Evolutionary conservation across 1,140 invertebrate species (phyloP).

Genomic region (Aricia agestis): DNA sequence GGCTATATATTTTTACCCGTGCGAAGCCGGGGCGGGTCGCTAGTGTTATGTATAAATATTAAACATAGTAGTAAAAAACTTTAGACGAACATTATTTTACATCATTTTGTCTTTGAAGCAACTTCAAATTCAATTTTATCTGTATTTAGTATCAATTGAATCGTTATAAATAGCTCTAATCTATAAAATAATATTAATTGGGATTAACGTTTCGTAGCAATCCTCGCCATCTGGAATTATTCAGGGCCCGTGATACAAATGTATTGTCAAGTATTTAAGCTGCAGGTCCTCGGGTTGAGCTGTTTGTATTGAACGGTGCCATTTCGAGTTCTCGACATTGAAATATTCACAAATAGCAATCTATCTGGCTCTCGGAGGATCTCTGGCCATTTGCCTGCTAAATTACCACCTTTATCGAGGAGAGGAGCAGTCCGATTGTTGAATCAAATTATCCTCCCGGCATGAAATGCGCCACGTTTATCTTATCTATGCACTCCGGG

Average conservation of each 20-base stretch:
- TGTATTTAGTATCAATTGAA: background rate
- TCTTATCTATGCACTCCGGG: background rate
- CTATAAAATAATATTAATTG: background rate
- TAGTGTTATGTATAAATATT: too few relatives aligned
- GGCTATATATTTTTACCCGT: too few relatives aligned
- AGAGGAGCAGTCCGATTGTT: constrained; percentile 34
- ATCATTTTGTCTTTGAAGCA: too few relatives aligned
- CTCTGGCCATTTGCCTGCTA: constrained; percentile 59
- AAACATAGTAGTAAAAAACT: too few relatives aligned
- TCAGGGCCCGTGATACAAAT: background rate
- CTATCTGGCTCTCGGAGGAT: constrained; percentile 57
- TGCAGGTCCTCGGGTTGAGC: background rate
- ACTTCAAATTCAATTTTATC: background rate
- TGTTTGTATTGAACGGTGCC: constrained; percentile 37
- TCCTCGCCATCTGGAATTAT: background rate
- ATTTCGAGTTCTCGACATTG: constrained; percentile 35
- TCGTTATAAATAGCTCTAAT: background rate
- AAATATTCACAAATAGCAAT: constrained; percentile 55
- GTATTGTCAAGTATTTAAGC: background rate
- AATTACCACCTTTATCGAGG: constrained; percentile 50
- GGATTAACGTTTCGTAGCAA: background rate
- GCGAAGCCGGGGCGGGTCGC: too few relatives aligned
- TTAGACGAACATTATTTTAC: too few relatives aligned
- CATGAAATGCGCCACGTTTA: constrained; percentile 16
- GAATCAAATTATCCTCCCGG: constrained; percentile 20